Evolutionary conservation across 2,888 invertebrate genomes (phyloP), one percentile per base, ranked within the genome.

Genomic region (Calameuta filiformis): DNA sequence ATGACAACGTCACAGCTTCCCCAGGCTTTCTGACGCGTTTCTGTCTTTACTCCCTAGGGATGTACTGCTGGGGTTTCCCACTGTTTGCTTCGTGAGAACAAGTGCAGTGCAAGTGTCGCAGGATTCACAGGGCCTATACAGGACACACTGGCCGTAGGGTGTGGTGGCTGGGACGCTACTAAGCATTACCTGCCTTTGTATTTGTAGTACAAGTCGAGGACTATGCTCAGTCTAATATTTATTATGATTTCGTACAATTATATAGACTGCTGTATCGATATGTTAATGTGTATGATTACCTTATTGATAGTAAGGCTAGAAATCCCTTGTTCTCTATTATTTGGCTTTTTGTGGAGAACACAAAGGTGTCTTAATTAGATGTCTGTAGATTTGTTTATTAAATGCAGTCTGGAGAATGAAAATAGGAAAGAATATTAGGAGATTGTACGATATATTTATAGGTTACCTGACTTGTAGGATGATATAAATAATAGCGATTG

Each of bases 61-160:
- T 56, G 23, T 56, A 56, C 56, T 56, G 56, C 56, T 9, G 69
- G 76, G 76, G 69, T 69, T 31, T 40, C 76, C 33, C 68, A 15
- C 71, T 79, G 23, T 56, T 56, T 56, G 80, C 35, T 79, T 84
- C 88, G 89, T 90, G 90, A 90, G 90, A 90, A 90, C 89, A 90
- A 90, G 90, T 90, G 89, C 83, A 80, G 79, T 81, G 84, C 87
- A 85, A 87, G 86, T 88, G 89, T 89, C 90, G 86, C 90, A 89
- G 56, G 56, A 23, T 56, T 56, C 56, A 23, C 56, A 56, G 56
- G 56, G 23, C 23, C 23, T 23, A 23, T 23, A 56, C 9, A 23
- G 23, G 23, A 56, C 56, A 56, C 9, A 15, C 6, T 56, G 56
- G 56, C 23, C 6, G 23, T 9, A 56, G 56, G 56, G 56, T 56